Base-by-base conservation (phyloP, 2,888 invertebrate species). In the Euplexia lucipara region DNA sequence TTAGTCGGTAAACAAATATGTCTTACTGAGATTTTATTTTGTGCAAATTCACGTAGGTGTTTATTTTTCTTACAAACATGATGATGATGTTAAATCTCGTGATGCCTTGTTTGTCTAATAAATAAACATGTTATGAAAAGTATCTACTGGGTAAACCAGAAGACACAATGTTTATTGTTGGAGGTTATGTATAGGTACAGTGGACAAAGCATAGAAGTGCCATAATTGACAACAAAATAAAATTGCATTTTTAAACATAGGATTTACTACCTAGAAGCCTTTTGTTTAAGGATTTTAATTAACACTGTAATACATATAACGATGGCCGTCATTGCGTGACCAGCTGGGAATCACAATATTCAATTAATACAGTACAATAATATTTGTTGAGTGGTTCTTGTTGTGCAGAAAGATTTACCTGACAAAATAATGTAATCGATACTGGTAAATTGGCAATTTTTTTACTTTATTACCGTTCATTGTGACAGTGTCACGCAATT, bases 1-100 rank as follows among this genome's bases (percentile, higher is more conserved):
- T 8, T 67, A 20, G 26, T 67, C 26, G 16, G n/a, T 37, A 44
- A 64, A 30, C 42, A 64, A 64, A 68, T 44, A 68, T 32, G 35
- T 7, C 35, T 8, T 59, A 30, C 20, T 3, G 16, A 30, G 30
- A 44, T 22, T 44, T 20, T 32, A 68, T 56, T 68, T 44, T 44
- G 1, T 32, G 18, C 37, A 16, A 69, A 57, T 37, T 37, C n/a
- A 30, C 32, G 30, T 20, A 20, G 9, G 6, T 39, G n/a, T 59
- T 56, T 42, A 32, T n/a, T 7, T 20, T 66, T 41, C 12, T 34
- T 41, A 34, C 2, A 20, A 51, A 42, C 14, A 30, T 26, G n/a
- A 32, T 18, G 14, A n/a, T 41, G 18, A 44, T 30, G 14, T 42
- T 9, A 54, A 44, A 44, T 35, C 56, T 54, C 42, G 42, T 64